Base-by-base conservation (phyloP, 2,888 invertebrate species). In the Calliphora vomitoria region DNA sequence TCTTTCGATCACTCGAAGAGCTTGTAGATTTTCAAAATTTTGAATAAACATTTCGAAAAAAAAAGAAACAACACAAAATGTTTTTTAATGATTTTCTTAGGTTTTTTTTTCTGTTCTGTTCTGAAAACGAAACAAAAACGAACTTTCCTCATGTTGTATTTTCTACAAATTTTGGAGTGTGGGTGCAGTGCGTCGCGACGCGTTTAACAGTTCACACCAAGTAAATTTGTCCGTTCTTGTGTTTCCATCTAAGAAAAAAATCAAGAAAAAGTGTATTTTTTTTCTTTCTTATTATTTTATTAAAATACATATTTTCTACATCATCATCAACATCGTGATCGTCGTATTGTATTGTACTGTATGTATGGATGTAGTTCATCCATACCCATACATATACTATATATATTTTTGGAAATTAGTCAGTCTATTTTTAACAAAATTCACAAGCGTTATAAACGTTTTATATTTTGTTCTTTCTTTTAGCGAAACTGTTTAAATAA, bases 161-260 rank as follows among this genome's bases (percentile, higher is more conserved):
- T 90, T 90, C 82, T 89, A 90, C 87, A 90, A 89, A 92, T 92
- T 91, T 92, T 92, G 92, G 93, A 93, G 93, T 93, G 93, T 93
- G 93, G 93, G 93, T 93, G 93, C 93, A 93, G 93, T 93, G 91
- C 91, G 92, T 92, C 92, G 93, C 92, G 92, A 89, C 91, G 93
- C 93, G 93, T 89, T 89, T 88, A 89, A 82, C 89, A 89, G 89
- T 89, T 87, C 85, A 90, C 89, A 89, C 76, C 89, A 88, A 82
- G 47, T 69, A 58, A 55, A 71, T 60, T 85, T 66, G 68, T 75
- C 75, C 75, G 80, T 79, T 78, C 81, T 81, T 76, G 53, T 78
- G 78, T 3, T 87, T 66, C 38, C 35, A 53, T 35, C 62, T 44
- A 35, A 35, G 13, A 80, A 41, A 20, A 15, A 68, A 66, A 83